These are phyloP conservation scores for Mythimna vitellina DNA, from an alignment of 2,888 invertebrate genomes.

Conservation along the genomic window DNA sequence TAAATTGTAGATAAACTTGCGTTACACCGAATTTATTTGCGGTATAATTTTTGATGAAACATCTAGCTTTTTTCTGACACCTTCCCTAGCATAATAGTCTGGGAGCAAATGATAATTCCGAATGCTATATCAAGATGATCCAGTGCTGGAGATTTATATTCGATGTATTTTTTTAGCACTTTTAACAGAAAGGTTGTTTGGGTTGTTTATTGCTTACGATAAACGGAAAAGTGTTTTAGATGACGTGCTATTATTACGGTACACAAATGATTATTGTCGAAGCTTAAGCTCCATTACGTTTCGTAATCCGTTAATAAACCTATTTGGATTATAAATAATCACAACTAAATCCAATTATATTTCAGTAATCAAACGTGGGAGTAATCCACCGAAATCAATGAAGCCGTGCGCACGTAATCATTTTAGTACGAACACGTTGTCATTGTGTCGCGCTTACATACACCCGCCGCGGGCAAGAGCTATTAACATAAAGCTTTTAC, in stretches of 20 bases:
- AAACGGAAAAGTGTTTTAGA: constrained; percentile 14
- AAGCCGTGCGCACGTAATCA: constrained; percentile 22
- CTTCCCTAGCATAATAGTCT: constrained; percentile 51
- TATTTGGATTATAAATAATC: constrained; percentile 5
- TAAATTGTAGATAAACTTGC: constrained; percentile 74
- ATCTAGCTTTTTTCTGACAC: constrained; percentile 49
- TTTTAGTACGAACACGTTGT: constrained; percentile 32
- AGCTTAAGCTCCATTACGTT: constrained; percentile 1
- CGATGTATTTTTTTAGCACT: constrained; percentile 12
- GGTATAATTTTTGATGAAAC: constrained; percentile 58
- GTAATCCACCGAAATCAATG: constrained; percentile 30
- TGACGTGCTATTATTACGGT: background rate
- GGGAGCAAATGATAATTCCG: constrained; percentile 54
- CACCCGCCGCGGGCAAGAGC: constrained; percentile 17
- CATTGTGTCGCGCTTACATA: constrained; percentile 27
- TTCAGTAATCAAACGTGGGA: constrained; percentile 15
- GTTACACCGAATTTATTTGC: constrained; percentile 65
- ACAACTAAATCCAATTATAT: constrained; percentile 20
- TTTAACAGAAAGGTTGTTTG: constrained; percentile 13
- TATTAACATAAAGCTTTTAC: constrained; percentile 50
- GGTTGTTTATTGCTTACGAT: constrained; percentile 18
- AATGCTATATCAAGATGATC: constrained; percentile 40
- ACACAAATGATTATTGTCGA: background rate
- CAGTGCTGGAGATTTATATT: constrained; percentile 15
- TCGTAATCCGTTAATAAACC: background rate